A percentile compares a stretch with the other conserved stretches of the same genome.
Evolutionary conservation across 2,888 invertebrate species (phyloP).

Genomic region (Ramazzottius varieornatus): DNA sequence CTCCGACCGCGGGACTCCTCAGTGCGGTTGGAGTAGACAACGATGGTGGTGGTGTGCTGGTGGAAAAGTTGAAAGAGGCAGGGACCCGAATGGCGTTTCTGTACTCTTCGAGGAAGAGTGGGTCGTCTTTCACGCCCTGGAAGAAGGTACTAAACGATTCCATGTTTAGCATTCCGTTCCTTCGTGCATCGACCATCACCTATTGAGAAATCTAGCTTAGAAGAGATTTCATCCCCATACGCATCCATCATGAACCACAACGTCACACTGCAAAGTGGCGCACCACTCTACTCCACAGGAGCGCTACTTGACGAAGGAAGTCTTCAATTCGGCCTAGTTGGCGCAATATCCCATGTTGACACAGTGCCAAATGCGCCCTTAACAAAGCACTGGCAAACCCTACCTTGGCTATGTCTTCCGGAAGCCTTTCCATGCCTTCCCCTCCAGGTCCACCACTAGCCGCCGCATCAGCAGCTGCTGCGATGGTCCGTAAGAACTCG

Average conservation of each 20-base stretch:
- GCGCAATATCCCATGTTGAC: no score
- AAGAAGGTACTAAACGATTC: not conserved
- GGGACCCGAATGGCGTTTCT: not conserved
- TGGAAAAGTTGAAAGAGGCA: slow-evolving; percentile 4
- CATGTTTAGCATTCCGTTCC: not conserved
- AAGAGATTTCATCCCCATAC: no score
- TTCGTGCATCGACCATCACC: not conserved
- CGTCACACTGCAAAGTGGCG: no score
- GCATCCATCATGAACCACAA: no score
- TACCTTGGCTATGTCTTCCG: not conserved
- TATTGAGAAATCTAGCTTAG: no score
- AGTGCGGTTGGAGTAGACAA: not conserved
- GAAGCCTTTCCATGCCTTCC: not conserved
- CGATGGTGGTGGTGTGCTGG: not conserved
- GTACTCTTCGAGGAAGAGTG: not conserved
- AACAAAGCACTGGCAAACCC: no score
- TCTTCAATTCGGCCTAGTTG: no score
- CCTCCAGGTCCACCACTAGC: not conserved
- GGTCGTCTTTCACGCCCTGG: not conserved
- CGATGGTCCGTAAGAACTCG: not conserved
- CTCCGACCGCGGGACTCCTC: not conserved
- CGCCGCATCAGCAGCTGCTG: not conserved
- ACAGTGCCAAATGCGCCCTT: no score
- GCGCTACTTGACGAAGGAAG: no score
- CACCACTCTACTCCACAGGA: no score